Conservation (phyloP, 2,888 invertebrate species). For the Eupithecia subumbrata region DNA sequence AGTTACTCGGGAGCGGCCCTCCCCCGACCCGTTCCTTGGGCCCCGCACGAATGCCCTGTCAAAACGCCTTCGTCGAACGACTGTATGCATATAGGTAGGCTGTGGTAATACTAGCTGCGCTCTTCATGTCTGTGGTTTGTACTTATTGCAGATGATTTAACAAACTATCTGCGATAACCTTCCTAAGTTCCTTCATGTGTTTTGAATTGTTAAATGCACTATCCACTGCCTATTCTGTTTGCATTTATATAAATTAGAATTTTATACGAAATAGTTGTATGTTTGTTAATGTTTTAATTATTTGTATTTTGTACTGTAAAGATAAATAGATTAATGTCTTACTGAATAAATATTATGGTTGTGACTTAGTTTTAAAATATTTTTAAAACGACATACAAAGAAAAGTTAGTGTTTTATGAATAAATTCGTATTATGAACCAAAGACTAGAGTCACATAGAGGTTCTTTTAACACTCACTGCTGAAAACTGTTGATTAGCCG, state of each 20-base stretch:
- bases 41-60: too few relatives aligned
- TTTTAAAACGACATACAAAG: background rate
- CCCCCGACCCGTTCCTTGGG: too few relatives aligned
- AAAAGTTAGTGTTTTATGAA: background rate
- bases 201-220: background rate
- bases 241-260: constrained; percentile 1
- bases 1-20: too few relatives aligned
- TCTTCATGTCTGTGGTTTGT: too few relatives aligned
- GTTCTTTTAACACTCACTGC: background rate
- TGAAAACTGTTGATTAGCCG: background rate
- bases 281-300: background rate
- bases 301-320: background rate
- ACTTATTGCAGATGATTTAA: too few relatives aligned
- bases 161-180: background rate
- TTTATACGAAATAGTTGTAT: background rate
- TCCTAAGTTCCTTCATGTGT: background rate
- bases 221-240: background rate
- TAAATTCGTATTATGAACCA: constrained; percentile 13
- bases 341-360: constrained; percentile 1
- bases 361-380: background rate
- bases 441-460: background rate
- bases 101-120: too few relatives aligned
- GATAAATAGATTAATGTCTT: background rate
- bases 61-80: too few relatives aligned
- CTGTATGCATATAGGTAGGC: too few relatives aligned